A percentile compares a stretch with the other conserved stretches of the same genome.
Evolutionary conservation across 2,888 invertebrate genomes (phyloP).

Genomic region (Seira ritae): DNA sequence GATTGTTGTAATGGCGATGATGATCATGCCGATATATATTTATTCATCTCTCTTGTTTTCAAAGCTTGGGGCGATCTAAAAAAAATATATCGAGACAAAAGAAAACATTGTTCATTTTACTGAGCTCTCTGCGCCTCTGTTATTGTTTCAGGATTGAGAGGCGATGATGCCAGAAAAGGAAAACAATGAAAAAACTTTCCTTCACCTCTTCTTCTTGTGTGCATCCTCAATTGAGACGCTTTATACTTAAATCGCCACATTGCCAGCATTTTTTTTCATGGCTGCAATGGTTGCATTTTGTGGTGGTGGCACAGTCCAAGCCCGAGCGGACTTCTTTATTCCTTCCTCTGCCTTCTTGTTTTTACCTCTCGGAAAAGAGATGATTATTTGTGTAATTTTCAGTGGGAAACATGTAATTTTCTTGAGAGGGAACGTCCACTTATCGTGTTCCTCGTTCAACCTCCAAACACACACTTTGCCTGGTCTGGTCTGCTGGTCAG

Average conservation of each 20-base stretch:
- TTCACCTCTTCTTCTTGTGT: too few species aligned
- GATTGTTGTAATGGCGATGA: constrained; percentile 15
- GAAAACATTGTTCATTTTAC: not conserved
- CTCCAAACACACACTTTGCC: constrained; percentile 58
- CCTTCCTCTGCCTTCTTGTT: too few species aligned
- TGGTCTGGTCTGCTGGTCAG: too few species aligned
- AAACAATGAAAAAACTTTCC: too few species aligned
- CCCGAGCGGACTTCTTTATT: too few species aligned
- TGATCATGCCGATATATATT: not conserved
- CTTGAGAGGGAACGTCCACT: constrained; percentile 63
- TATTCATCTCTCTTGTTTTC: not conserved
- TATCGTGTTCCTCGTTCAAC: constrained; percentile 62
- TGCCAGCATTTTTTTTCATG: too few species aligned
- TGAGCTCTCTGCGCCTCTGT: not conserved
- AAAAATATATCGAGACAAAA: constrained; percentile 6
- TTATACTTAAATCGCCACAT: too few species aligned
- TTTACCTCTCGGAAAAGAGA: not conserved
- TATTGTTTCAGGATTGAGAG: too few species aligned
- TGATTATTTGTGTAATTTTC: constrained; percentile 63
- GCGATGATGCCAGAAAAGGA: too few species aligned
- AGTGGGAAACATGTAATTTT: constrained; percentile 61
- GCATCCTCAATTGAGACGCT: too few species aligned
- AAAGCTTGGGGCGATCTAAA: constrained; percentile 1
- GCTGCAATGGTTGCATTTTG: too few species aligned
- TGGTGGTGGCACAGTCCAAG: too few species aligned